phyloP scores from a whole-genome alignment of 2,113 vertebrate genomes.

The Callorhinus ursinus region DNA sequence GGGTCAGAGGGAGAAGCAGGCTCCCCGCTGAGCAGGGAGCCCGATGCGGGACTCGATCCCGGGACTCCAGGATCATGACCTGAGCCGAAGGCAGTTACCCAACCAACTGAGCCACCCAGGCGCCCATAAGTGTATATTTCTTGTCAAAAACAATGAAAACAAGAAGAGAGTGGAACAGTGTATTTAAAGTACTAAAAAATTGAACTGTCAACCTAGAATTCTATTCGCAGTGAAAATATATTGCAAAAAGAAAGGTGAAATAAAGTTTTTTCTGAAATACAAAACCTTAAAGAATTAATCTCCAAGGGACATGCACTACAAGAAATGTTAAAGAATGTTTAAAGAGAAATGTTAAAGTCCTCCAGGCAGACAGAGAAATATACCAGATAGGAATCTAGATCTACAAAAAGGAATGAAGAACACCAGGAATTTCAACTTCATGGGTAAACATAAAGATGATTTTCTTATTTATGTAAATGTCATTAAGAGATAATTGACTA shows the following conservation, averaged over 20 bases:
- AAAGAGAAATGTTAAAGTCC: constrained; percentile 2
- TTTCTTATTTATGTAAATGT: background rate
- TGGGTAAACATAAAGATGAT: background rate
- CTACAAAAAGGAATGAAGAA: background rate
- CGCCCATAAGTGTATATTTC: background rate
- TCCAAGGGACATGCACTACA: background rate
- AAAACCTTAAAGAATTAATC: constrained; percentile 25
- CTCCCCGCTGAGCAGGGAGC: too few relatives aligned
- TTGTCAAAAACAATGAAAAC: background rate
- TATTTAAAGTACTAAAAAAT: background rate
- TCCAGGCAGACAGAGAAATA: background rate
- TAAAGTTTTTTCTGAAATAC: constrained; percentile 7
- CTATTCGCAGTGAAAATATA: background rate
- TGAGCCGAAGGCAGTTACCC: too few relatives aligned
- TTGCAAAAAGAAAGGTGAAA: constrained; percentile 15
- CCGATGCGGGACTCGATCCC: too few relatives aligned
- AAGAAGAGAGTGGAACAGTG: background rate
- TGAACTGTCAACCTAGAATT: background rate
- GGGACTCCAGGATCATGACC: too few relatives aligned
- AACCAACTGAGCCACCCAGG: too few relatives aligned
- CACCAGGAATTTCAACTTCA: background rate
- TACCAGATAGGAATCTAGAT: background rate
- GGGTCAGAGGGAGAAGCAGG: too few relatives aligned
- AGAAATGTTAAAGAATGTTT: background rate
- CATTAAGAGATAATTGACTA: background rate